Base-by-base conservation (phyloP, 2,888 invertebrate genomes). In the Alsophila aescularia region DNA sequence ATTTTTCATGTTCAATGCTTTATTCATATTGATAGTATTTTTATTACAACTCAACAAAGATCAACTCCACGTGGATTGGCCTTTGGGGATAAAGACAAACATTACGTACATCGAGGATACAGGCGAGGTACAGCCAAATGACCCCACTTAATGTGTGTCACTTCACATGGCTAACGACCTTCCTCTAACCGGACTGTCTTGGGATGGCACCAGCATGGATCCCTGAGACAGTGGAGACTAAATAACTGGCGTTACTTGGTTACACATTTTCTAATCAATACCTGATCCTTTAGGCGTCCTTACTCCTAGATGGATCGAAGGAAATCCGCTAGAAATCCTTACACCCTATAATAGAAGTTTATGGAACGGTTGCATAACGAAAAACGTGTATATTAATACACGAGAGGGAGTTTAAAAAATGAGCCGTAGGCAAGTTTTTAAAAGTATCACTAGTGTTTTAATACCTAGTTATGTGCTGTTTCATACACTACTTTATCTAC, bases 1-100 rank as follows among this genome's bases (percentile, higher is more conserved):
- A 85, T 98, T 99, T 95, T 96, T 99, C 93, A 99, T 99, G 98
- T 96, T 99, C 94, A 99, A 99, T 95, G 97, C 98, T 90, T 95
- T 99, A 85, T 99, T 99, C 95, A 98, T 99, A 88, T 95, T 99
- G 93, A 97, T 98, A 92, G 98, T 99, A 84, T 98, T 99, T 93
- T 96, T 99, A 92, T 96, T 99, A 88, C 99, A 99, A 95, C 95
- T 99, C 92, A 98, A 99, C 94, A 98, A 98, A 95, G 98, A 98
- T 93, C 97, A 97, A 93, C 95, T 99, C 88, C 98, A 98, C 93
- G 96, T 98, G 92, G 95, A 97, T 93, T 98, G 98, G 98, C 98
- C 98, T 85, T 94, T 98, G 85, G 97, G 97, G 87, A 96, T 97
- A 92, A 96, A 96, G 93, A 97, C 97, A 90, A 98, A 98, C 93